phyloP scores from a whole-genome alignment of 2,113 vertebrate species.

The Phocoena phocoena region DNA sequence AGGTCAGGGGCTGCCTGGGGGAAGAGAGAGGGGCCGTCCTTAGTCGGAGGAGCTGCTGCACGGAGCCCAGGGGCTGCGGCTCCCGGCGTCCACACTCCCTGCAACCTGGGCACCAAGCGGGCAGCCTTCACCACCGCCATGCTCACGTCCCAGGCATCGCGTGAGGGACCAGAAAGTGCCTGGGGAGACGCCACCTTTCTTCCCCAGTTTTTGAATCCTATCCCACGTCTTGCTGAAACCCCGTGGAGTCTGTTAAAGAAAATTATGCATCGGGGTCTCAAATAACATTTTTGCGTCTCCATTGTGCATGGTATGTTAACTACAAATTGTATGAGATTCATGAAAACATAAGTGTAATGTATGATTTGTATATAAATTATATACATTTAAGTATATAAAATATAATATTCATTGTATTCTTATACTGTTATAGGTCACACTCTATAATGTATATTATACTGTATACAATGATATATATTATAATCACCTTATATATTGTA shows the following conservation, averaged over 20 bases:
- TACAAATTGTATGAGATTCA: neutral
- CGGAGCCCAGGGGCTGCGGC: too few relatives aligned
- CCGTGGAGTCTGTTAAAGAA: neutral
- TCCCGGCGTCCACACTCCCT: neutral
- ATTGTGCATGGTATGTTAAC: neutral
- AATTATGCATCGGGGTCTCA: neutral
- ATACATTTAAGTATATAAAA: neutral
- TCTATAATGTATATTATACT: too few relatives aligned
- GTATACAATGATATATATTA: too few relatives aligned
- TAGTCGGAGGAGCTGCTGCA: too few relatives aligned
- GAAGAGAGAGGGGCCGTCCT: too few relatives aligned
- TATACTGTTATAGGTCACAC: neutral
- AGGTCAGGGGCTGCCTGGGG: too few relatives aligned
- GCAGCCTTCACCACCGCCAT: rapidly evolving
- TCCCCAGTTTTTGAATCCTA: too few relatives aligned
- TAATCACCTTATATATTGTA: too few relatives aligned
- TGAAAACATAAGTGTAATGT: neutral
- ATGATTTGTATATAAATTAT: neutral
- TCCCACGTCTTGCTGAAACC: too few relatives aligned
- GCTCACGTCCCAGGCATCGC: too few relatives aligned
- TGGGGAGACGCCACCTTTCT: too few relatives aligned
- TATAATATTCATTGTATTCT: neutral
- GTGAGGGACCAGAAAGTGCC: too few relatives aligned
- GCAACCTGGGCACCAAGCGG: rapidly evolving
- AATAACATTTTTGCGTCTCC: neutral